Evolutionary conservation across 35 echinoderm and acorn worm genomes (phyloP).

Genomic region (Eucidaris tribuloides): DNA sequence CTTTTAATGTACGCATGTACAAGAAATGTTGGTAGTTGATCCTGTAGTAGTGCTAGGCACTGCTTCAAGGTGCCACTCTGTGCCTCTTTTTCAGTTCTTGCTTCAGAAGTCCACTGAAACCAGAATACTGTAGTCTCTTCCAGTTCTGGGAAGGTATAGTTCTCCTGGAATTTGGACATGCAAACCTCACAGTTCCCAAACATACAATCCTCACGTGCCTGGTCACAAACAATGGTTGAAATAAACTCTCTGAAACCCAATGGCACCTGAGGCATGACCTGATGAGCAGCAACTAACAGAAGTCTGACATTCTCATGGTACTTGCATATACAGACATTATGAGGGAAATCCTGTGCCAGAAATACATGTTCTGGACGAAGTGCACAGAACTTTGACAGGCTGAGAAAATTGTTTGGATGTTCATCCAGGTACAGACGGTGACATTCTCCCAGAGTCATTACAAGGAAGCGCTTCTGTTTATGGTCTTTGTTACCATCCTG

Average conservation of each 20-base stretch:
- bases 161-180: neutral
- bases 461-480: neutral
- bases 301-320: neutral
- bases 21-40: neutral
- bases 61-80: neutral
- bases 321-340: conserved; percentile 43
- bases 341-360: conserved; percentile 33
- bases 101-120: neutral
- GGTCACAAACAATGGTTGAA: too few relatives aligned
- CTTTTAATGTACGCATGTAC: neutral
- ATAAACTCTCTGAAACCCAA: too few relatives aligned
- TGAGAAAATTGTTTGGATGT: neutral
- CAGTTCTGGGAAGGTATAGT: neutral
- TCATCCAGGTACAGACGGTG: neutral
- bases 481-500: neutral
- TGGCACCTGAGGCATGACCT: too few relatives aligned
- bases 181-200: neutral
- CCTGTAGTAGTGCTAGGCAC: neutral
- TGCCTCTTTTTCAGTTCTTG: neutral
- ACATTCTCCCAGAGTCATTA: neutral
- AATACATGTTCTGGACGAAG: conserved; percentile 21
- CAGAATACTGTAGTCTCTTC: neutral
- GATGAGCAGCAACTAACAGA: too few relatives aligned
- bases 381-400: neutral
- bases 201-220: too few relatives aligned